A percentile compares a stretch with the other conserved stretches of the same genome.
These are phyloP conservation scores for Euura lappo DNA, from an alignment of 1,140 invertebrate species.

Conservation along the genomic window DNA sequence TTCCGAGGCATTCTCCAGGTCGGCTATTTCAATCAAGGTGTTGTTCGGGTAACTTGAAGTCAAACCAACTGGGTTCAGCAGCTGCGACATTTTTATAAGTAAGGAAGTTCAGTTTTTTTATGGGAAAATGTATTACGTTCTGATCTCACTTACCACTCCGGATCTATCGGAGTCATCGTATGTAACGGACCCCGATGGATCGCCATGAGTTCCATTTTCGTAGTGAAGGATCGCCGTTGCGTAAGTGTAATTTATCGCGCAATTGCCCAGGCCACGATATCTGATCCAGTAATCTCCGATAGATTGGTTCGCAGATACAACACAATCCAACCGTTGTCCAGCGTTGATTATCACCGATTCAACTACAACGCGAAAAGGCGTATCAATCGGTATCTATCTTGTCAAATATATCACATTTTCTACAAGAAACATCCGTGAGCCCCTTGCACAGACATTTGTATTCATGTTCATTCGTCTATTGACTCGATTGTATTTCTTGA, in stretches of 20 bases:
- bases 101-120: too few species aligned
- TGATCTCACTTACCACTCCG: slow-evolving; percentile 20
- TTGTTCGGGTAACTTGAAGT: slow-evolving; percentile 24
- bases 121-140: too few species aligned
- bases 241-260: slow-evolving; percentile 39
- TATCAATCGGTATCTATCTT: slow-evolving; percentile 14
- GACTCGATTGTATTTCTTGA: slow-evolving; percentile 34
- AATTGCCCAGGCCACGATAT: slow-evolving; percentile 58
- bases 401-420: slow-evolving; percentile 59
- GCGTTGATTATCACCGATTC: slow-evolving; percentile 42
- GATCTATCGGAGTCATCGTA: slow-evolving; percentile 25
- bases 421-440: slow-evolving; percentile 56
- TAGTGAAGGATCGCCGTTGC: slow-evolving; percentile 56
- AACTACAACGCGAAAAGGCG: slow-evolving; percentile 15
- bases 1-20: slow-evolving; percentile 22
- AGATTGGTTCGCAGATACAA: slow-evolving; percentile 59
- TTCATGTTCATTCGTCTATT: slow-evolving; percentile 59
- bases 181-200: slow-evolving; percentile 25
- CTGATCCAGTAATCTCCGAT: slow-evolving; percentile 65
- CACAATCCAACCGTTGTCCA: slow-evolving; percentile 70
- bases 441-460: slow-evolving; percentile 59
- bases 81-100: background rate
- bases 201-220: slow-evolving; percentile 17
- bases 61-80: slow-evolving; percentile 26
- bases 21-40: slow-evolving; percentile 24